These are phyloP conservation scores for Drosophila watanabei DNA, from an alignment of 1,140 invertebrate species.

Conservation along the genomic window DNA sequence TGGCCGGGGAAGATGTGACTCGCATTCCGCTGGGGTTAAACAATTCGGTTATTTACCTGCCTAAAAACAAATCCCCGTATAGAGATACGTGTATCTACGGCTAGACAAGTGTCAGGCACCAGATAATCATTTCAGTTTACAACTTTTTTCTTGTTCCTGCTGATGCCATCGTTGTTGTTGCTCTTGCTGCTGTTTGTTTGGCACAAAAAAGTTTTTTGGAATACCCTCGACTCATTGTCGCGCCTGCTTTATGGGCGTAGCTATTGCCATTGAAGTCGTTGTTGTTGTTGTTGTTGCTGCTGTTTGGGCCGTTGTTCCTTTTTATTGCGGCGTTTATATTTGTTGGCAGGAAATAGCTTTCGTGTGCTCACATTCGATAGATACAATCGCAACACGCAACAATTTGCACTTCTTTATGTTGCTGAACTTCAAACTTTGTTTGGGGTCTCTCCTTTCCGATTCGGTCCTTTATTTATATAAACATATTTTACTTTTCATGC, in stretches of 20 bases:
- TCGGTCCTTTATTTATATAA: conserved; percentile 76
- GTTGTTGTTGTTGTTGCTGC: background rate
- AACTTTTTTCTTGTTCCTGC: conserved; percentile 67
- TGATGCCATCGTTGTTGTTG: conserved; percentile 2
- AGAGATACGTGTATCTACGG: conserved; percentile 64
- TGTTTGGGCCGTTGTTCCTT: conserved; percentile 48
- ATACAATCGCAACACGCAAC: conserved; percentile 83
- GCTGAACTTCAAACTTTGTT: conserved; percentile 75
- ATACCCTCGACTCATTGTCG: conserved; percentile 63
- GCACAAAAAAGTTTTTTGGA: conserved; percentile 30
- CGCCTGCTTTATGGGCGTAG: conserved; percentile 48
- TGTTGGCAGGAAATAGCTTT: conserved; percentile 80
- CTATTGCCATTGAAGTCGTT: conserved; percentile 50
- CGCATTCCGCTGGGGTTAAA: conserved; percentile 65
- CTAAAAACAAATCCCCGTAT: conserved; percentile 49
- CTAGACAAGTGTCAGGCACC: conserved; percentile 72
- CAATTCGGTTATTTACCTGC: conserved; percentile 75
- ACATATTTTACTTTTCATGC: conserved; percentile 83
- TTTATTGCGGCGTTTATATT: conserved; percentile 81
- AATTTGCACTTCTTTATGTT: conserved; percentile 84
- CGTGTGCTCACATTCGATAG: conserved; percentile 79
- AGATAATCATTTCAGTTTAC: conserved; percentile 84
- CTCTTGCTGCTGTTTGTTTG: conserved; percentile 36
- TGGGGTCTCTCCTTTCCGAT: conserved; percentile 20
- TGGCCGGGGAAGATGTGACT: conserved; percentile 71